These are phyloP conservation scores for Volucella bombylans DNA, from an alignment of 2,888 invertebrate species.

Conservation along the genomic window DNA sequence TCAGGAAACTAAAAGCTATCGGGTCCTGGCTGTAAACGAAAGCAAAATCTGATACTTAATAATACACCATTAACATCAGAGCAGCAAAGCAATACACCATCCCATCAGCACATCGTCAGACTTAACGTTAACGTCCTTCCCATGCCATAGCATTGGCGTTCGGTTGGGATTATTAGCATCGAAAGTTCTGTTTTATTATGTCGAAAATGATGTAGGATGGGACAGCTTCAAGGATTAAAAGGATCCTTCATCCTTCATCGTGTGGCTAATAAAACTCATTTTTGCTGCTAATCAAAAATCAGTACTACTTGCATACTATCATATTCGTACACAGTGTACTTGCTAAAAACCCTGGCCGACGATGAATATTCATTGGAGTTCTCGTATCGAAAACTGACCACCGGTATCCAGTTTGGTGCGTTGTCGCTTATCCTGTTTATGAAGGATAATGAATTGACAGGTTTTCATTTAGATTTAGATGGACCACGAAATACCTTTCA, in stretches of 20 bases:
- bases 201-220: background rate
- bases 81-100: background rate
- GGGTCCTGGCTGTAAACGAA: conserved; percentile 17
- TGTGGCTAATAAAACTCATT: conserved; percentile 52
- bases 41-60: conserved; percentile 32
- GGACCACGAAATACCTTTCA: conserved; percentile 21
- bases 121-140: no score
- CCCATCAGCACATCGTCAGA: conserved; percentile 35
- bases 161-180: conserved; percentile 41
- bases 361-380: conserved; percentile 65
- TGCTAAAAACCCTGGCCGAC: background rate
- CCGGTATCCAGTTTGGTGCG: background rate
- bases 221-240: conserved; percentile 33
- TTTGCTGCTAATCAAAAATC: conserved; percentile 49
- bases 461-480: conserved; percentile 49
- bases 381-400: background rate
- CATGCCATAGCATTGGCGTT: conserved; percentile 10
- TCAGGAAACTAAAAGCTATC: conserved; percentile 45
- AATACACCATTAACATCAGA: conserved; percentile 11
- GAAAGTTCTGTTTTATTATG: conserved; percentile 43
- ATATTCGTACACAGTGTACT: background rate
- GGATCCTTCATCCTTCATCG: conserved; percentile 25
- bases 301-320: conserved; percentile 28
- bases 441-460: conserved; percentile 65
- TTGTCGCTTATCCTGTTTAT: conserved; percentile 65